Evolutionary conservation across 2,797 vertebrate species (phyloP).

Genomic region (Emydoidea blandingii): DNA sequence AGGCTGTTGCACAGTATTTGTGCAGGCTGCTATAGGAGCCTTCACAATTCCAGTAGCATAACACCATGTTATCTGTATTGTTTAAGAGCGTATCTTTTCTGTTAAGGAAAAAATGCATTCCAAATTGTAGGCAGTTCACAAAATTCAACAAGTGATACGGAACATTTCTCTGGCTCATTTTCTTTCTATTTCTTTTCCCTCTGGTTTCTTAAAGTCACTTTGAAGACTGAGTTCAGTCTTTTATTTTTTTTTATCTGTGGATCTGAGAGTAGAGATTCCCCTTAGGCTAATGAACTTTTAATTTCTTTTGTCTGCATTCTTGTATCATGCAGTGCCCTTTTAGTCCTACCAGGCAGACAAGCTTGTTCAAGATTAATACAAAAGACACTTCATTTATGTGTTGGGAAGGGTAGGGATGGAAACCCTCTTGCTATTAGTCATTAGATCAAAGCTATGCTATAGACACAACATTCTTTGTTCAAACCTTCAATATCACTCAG

Average conservation of each 20-base stretch:
- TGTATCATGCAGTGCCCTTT: neutral
- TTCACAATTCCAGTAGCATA: slow-evolving; percentile 20
- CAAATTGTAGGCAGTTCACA: slow-evolving; percentile 26
- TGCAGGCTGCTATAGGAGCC: slow-evolving; percentile 4
- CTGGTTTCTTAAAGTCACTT: neutral
- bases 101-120: neutral
- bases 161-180: neutral
- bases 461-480: slow-evolving; percentile 32
- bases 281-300: slow-evolving; percentile 4
- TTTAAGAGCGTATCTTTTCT: slow-evolving; percentile 39
- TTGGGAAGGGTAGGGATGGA: slow-evolving; percentile 30
- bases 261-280: slow-evolving; percentile 8
- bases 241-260: neutral
- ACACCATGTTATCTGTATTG: slow-evolving; percentile 34
- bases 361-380: slow-evolving; percentile 38
- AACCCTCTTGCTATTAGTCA: slow-evolving; percentile 23
- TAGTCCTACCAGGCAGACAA: slow-evolving; percentile 29
- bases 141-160: neutral
- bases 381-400: slow-evolving; percentile 31
- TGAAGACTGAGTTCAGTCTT: neutral
- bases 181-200: neutral
- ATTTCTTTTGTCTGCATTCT: slow-evolving; percentile 27
- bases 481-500: slow-evolving; percentile 42
- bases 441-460: slow-evolving; percentile 58
- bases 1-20: slow-evolving; percentile 35